Conservation (phyloP, 1,140 invertebrate genomes). For the Achatina immaculata region DNA sequence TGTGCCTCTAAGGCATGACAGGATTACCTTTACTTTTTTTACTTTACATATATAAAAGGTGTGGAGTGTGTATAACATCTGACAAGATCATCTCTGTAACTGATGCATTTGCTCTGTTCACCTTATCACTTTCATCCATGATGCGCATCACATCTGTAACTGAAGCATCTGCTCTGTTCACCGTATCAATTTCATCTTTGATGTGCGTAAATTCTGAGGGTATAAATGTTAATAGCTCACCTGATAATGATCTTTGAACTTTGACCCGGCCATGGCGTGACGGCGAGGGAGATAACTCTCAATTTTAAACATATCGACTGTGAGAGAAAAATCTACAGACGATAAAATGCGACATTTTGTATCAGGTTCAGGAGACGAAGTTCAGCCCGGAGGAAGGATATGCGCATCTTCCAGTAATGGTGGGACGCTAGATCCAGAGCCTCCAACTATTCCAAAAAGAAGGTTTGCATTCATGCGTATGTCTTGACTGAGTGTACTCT, state of each 20-base stretch:
- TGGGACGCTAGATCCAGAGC: constrained; percentile 37
- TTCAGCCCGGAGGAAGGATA: neutral
- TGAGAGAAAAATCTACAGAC: neutral
- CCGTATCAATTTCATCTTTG: no score
- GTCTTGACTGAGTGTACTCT: neutral
- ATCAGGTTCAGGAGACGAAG: neutral
- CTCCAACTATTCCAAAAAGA: constrained; percentile 46
- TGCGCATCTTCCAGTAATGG: constrained; percentile 24
- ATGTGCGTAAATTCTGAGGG: no score
- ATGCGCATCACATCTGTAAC: no score
- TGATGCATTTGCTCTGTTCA: no score
- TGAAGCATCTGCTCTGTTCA: no score
- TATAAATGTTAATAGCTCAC: no score
- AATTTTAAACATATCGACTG: constrained; percentile 13
- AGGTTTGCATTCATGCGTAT: constrained; percentile 20
- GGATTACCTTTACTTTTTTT: no score
- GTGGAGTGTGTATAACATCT: no score
- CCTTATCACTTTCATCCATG: no score
- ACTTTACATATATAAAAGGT: no score
- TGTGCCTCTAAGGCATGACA: no score
- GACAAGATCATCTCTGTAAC: no score
- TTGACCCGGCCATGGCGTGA: constrained; percentile 14
- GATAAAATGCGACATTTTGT: neutral
- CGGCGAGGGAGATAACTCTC: constrained; percentile 31
- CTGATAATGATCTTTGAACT: neutral